These are phyloP conservation scores for Eubucco bourcierii DNA, from an alignment of 2,113 vertebrate genomes.

Conservation along the genomic window DNA sequence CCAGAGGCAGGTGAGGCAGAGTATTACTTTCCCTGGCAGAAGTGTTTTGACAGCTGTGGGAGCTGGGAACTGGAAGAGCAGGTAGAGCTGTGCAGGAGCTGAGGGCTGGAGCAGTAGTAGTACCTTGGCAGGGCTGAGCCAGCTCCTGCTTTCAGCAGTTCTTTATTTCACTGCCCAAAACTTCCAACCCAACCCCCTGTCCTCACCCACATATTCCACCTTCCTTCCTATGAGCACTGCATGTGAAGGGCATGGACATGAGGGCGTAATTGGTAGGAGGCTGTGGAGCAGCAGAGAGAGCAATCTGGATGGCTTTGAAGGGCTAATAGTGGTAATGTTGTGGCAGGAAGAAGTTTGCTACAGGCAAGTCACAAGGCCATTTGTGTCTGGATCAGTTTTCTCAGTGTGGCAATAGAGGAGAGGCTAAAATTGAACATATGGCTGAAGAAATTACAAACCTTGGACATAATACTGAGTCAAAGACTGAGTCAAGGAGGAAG, in stretches of 20 bases:
- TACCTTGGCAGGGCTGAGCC: not conserved
- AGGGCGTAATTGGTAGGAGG: not conserved
- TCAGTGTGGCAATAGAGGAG: not conserved
- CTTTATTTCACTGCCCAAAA: not conserved
- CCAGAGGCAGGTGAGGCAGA: not conserved
- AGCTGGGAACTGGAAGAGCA: slow-evolving; percentile 18
- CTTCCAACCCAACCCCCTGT: not conserved
- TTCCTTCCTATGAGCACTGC: not conserved
- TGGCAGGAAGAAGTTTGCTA: not conserved
- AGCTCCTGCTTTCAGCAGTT: not conserved
- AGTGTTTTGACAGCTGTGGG: slow-evolving; percentile 11
- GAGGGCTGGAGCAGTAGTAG: not conserved
- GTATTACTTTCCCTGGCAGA: not conserved
- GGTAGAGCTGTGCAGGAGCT: not conserved
- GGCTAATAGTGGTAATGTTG: accelerated
- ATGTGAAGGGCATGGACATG: accelerated
- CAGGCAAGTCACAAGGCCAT: not conserved
- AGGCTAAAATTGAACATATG: not conserved
- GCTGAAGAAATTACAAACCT: not conserved
- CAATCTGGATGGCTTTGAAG: not conserved
- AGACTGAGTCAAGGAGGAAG: slow-evolving; percentile 1
- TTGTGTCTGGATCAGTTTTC: not conserved
- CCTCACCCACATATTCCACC: not conserved
- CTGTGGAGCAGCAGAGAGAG: not conserved
- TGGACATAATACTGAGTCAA: not conserved